phyloP scores from a whole-genome alignment of 2,113 vertebrate species.

The Antechinus flavipes region DNA sequence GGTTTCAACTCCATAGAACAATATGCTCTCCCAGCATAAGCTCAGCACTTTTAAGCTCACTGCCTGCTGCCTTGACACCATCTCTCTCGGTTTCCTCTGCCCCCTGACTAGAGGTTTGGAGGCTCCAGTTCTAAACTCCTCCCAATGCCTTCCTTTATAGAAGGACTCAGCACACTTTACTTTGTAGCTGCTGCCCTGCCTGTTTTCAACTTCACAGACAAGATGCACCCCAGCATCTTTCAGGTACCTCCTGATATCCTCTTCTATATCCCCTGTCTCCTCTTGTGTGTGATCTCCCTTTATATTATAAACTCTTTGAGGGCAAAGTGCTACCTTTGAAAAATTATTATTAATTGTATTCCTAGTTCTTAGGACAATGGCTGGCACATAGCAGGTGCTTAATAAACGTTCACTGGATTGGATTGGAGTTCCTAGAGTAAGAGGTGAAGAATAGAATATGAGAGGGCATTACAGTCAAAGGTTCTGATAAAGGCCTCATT shows the following conservation, averaged over 20 bases:
- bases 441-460: neutral
- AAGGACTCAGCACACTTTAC: neutral
- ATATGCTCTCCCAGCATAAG: neutral
- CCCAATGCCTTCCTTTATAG: neutral
- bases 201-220: neutral
- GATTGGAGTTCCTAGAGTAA: neutral
- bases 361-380: neutral
- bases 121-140: neutral
- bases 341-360: neutral
- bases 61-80: neutral
- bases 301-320: no score
- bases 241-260: neutral
- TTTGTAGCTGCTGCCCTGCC: neutral
- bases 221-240: neutral
- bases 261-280: neutral
- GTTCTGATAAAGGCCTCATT: no score
- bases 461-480: neutral
- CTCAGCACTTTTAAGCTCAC: neutral
- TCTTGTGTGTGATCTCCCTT: neutral
- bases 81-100: neutral
- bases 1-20: neutral
- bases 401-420: neutral
- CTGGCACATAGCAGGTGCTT: no score
- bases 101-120: neutral
- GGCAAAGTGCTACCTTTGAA: neutral